Evolutionary conservation across 2,888 invertebrate species (phyloP).

Genomic region (Acronicta aceris): DNA sequence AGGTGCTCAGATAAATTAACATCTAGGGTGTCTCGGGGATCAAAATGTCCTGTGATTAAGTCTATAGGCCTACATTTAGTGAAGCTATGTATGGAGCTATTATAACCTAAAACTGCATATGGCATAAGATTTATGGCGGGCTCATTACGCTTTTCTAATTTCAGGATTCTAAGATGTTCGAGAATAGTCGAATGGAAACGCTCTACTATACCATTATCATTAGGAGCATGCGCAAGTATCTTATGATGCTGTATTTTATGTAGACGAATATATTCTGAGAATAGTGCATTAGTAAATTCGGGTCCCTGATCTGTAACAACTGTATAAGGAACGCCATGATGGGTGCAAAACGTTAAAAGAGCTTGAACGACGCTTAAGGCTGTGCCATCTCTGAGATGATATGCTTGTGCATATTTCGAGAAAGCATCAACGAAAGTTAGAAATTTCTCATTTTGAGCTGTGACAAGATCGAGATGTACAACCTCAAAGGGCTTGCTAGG

Average conservation of each 20-base stretch:
- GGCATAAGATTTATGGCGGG: constrained; percentile 23
- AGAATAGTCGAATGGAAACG: constrained; percentile 33
- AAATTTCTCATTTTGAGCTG: constrained; percentile 43
- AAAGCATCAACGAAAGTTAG: constrained; percentile 43
- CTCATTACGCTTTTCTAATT: constrained; percentile 24
- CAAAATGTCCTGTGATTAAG: constrained; percentile 52
- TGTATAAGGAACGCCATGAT: constrained; percentile 33
- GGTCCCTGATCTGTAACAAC: constrained; percentile 46
- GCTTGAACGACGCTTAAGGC: constrained; percentile 42
- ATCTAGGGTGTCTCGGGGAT: constrained; percentile 51
- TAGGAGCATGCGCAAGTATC: constrained; percentile 31
- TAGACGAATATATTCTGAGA: constrained; percentile 32
- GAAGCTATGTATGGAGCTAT: constrained; percentile 50
- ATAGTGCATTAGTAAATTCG: constrained; percentile 27
- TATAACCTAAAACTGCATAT: constrained; percentile 49
- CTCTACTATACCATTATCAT: constrained; percentile 46
- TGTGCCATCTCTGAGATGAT: constrained; percentile 36
- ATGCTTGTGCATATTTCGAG: constrained; percentile 48
- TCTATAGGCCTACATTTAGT: constrained; percentile 54
- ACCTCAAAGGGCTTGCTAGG: constrained; percentile 34
- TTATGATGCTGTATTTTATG: constrained; percentile 49
- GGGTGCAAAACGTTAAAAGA: constrained; percentile 37
- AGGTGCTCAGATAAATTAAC: constrained; percentile 48
- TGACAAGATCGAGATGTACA: constrained; percentile 48
- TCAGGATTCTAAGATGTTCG: constrained; percentile 41